A percentile compares a stretch with the other conserved stretches of the same genome.
Evolutionary conservation across 2,888 invertebrate species (phyloP).

Genomic region (Busseola fusca): DNA sequence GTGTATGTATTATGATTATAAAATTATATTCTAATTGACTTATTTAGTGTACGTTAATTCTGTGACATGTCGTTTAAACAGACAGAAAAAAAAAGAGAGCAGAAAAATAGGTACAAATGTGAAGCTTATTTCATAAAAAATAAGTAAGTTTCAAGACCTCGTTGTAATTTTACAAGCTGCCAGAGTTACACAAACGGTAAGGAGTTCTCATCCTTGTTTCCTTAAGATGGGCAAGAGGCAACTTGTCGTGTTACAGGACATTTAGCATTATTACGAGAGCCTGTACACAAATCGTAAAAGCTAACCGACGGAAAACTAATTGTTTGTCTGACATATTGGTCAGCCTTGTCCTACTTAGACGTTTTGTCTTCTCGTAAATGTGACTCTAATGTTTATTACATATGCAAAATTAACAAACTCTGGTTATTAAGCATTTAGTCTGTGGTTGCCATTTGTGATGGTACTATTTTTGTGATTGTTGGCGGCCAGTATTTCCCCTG

Average conservation of each 20-base stretch:
- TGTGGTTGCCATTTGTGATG: neutral
- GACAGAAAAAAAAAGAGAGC: too few relatives aligned
- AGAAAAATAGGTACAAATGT: too few relatives aligned
- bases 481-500: too few relatives aligned
- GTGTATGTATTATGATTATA: too few relatives aligned
- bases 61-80: too few relatives aligned
- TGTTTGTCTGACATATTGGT: constrained; percentile 11
- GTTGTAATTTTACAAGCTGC: too few relatives aligned
- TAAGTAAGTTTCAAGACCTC: too few relatives aligned
- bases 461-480: neutral
- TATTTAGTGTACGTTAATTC: too few relatives aligned
- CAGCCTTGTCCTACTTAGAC: constrained; percentile 10
- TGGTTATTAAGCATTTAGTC: neutral
- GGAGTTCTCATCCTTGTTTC: neutral
- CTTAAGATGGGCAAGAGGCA: neutral
- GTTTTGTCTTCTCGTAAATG: neutral
- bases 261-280: constrained; percentile 21
- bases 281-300: constrained; percentile 22
- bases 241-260: neutral
- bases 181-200: neutral
- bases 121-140: too few relatives aligned
- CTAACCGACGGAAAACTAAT: constrained; percentile 32
- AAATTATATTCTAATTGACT: too few relatives aligned
- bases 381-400: neutral
- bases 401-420: neutral